Percentiles rank a stretch among this genome's conserved stretches.
Evolutionary conservation across 2,113 vertebrate species (phyloP).

Genomic region (Struthidea cinerea): DNA sequence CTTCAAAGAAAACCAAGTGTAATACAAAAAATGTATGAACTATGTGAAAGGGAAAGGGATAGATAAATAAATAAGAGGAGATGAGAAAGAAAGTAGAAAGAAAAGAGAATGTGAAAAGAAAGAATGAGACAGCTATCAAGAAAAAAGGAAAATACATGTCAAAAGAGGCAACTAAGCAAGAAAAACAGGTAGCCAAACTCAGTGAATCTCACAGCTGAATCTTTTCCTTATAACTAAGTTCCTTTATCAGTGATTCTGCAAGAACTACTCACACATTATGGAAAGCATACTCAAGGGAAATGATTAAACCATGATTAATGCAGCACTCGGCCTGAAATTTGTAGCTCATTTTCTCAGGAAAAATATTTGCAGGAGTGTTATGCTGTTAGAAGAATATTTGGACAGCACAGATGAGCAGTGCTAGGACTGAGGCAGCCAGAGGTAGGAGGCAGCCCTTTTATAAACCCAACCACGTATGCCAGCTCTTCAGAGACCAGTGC

Average conservation of each 20-base stretch:
- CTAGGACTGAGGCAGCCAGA: not conserved
- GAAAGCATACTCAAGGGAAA: constrained; percentile 54
- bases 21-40: not conserved
- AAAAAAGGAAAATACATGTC: not conserved
- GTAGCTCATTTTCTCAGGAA: constrained; percentile 46
- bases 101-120: not conserved
- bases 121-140: not conserved
- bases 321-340: constrained; percentile 30
- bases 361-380: constrained; percentile 35
- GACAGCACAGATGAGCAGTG: not conserved
- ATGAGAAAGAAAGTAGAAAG: not conserved
- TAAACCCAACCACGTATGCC: not conserved
- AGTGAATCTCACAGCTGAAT: constrained; percentile 8
- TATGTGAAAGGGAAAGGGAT: not conserved
- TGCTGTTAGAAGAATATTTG: not conserved
- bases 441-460: not conserved
- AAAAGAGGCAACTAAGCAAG: not conserved
- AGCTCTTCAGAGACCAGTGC: not conserved
- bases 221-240: constrained; percentile 31
- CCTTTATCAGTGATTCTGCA: constrained; percentile 31
- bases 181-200: not conserved
- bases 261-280: constrained; percentile 1
- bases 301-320: constrained; percentile 62
- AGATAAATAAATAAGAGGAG: not conserved
- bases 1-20: not conserved